These are phyloP conservation scores for Drosophila mojavensis DNA, from an alignment of 1,140 invertebrate species.

Conservation along the genomic window DNA sequence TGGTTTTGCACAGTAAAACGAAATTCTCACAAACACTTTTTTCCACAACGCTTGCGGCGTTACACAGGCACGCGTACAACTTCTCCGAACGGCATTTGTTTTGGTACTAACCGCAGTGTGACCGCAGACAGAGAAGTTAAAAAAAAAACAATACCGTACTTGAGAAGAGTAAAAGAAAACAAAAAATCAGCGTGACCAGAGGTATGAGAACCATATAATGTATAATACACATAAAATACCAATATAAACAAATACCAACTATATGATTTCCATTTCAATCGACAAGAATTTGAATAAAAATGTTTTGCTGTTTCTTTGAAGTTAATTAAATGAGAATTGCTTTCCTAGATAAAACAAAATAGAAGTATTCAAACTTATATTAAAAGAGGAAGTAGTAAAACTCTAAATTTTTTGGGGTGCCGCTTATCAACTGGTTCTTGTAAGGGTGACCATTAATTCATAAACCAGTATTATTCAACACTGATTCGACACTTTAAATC, in stretches of 20 bases:
- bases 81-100: conserved; percentile 50
- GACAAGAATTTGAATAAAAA: too few species aligned
- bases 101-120: conserved; percentile 54
- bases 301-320: too few species aligned
- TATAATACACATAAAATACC: neutral
- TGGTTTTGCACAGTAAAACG: conserved; percentile 29
- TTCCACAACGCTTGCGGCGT: conserved; percentile 48
- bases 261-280: too few species aligned
- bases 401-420: neutral
- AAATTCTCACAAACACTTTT: conserved; percentile 33
- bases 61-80: conserved; percentile 48
- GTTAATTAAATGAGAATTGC: too few species aligned
- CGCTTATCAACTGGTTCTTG: neutral
- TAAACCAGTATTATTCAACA: neutral
- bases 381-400: too few species aligned
- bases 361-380: too few species aligned
- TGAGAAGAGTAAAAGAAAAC: conserved; percentile 22
- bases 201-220: neutral
- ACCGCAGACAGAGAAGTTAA: conserved; percentile 3
- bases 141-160: conserved; percentile 18
- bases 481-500: conserved; percentile 12
- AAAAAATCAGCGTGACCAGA: conserved; percentile 16
- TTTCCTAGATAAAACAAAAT: too few species aligned
- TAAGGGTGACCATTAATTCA: conserved; percentile 22
- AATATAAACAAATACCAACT: neutral